phyloP scores from a whole-genome alignment of 1,140 invertebrate species.

The Drosophila parabipectinata region DNA sequence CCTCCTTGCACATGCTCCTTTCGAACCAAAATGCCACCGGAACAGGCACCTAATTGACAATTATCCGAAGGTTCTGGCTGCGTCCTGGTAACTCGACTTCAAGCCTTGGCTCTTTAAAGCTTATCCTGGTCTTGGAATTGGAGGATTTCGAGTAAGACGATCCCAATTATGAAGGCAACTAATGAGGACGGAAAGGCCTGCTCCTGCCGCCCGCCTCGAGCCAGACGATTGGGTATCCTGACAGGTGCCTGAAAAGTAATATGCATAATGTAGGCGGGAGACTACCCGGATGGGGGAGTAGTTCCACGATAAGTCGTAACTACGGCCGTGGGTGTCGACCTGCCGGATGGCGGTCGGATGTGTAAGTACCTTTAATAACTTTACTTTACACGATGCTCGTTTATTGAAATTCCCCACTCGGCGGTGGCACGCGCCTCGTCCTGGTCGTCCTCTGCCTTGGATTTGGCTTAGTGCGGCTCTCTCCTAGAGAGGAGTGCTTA shows the following conservation, averaged over 20 bases:
- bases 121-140: not conserved
- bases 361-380: constrained; percentile 74
- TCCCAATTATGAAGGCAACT: not conserved
- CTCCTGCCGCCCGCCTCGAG: not conserved
- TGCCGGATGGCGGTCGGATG: constrained; percentile 22
- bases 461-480: constrained; percentile 14
- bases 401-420: constrained; percentile 55
- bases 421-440: constrained; percentile 24
- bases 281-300: no score
- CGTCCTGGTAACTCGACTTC: not conserved
- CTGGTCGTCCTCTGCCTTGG: constrained; percentile 9
- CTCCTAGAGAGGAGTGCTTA: constrained; percentile 12
- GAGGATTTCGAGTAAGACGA: not conserved
- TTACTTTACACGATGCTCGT: constrained; percentile 74
- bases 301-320: constrained; percentile 41
- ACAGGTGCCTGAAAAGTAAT: constrained; percentile 48
- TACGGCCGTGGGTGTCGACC: not conserved
- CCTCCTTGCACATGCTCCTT: constrained; percentile 31
- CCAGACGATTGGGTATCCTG: not conserved
- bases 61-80: constrained; percentile 18
- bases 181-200: not conserved
- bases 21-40: constrained; percentile 9
- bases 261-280: constrained; percentile 49
- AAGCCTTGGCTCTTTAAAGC: not conserved
- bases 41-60: constrained; percentile 31